Conservation (phyloP, 2,797 vertebrate species). For the Alauda arvensis region DNA sequence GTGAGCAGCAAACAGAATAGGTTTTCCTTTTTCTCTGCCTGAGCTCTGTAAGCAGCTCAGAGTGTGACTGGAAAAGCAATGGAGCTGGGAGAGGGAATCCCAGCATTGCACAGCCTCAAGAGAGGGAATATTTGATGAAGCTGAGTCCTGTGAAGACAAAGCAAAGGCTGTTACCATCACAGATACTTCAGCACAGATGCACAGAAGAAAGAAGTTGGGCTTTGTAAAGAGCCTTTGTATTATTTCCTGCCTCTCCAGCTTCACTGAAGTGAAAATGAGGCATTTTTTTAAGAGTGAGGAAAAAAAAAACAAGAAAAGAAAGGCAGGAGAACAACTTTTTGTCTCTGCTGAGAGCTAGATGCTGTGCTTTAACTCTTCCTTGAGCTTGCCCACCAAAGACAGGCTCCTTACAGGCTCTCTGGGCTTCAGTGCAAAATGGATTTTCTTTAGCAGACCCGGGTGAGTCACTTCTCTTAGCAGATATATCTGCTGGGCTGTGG, state of each 20-base stretch:
- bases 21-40: neutral
- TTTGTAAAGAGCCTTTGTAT: slow-evolving; percentile 57
- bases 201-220: slow-evolving; percentile 8
- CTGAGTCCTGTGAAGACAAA: slow-evolving; percentile 30
- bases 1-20: neutral
- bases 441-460: neutral
- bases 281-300: neutral
- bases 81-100: slow-evolving; percentile 34
- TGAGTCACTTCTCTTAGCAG: neutral
- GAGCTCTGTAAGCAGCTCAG: neutral
- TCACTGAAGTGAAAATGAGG: slow-evolving; percentile 57
- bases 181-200: slow-evolving; percentile 40
- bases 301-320: neutral
- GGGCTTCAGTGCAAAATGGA: neutral
- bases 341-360: neutral
- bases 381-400: neutral
- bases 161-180: slow-evolving; percentile 34
- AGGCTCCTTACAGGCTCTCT: neutral
- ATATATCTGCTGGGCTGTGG: neutral
- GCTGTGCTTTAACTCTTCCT: slow-evolving; percentile 24
- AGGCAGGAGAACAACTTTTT: neutral
- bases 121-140: slow-evolving; percentile 55
- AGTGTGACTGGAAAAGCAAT: slow-evolving; percentile 40
- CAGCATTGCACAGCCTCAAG: neutral
- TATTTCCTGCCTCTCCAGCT: slow-evolving; percentile 41